Conservation (phyloP, 1,140 invertebrate species). For the Aphis craccivora region DNA sequence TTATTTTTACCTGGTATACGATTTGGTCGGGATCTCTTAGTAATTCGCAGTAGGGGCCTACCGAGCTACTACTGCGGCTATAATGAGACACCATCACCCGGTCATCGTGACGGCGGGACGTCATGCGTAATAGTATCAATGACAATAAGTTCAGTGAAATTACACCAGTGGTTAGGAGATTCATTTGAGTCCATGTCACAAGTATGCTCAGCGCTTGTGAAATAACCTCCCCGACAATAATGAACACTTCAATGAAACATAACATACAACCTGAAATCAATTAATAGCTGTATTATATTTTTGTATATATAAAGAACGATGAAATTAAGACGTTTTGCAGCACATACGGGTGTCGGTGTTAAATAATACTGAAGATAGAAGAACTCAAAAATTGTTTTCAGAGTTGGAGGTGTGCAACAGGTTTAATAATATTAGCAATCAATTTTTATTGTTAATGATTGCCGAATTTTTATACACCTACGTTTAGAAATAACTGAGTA, state of each 20-base stretch:
- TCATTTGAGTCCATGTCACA: background rate
- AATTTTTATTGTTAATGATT: background rate
- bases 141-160: background rate
- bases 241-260: background rate
- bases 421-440: background rate
- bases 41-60: background rate
- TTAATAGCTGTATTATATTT: background rate
- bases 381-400: no score
- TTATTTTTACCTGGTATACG: background rate
- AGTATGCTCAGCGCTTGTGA: background rate
- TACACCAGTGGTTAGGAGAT: background rate
- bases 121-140: background rate
- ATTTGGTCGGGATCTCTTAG: background rate
- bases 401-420: background rate
- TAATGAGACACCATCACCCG: background rate
- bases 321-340: background rate
- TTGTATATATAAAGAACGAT: background rate
- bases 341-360: no score
- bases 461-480: background rate
- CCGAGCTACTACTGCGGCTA: background rate
- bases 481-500: background rate
- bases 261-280: background rate
- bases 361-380: no score
- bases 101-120: background rate
- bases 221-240: background rate